Base-by-base conservation (phyloP, 2,888 invertebrate species). In the Euclidia mi region DNA sequence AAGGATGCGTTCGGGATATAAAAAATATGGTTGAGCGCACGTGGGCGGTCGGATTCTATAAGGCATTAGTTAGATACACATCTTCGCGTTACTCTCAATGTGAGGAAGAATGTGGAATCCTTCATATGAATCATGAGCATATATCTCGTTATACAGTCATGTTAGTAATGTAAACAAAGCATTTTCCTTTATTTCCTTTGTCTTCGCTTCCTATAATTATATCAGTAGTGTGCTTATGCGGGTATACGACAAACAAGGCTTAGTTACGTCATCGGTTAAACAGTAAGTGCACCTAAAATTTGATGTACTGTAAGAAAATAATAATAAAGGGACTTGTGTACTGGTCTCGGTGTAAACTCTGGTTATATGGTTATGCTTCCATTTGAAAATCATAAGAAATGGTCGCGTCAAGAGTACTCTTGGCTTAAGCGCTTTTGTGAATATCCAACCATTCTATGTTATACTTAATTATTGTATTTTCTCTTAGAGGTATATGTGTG, bases 11-110 rank as follows among this genome's bases (percentile, higher is more conserved):
- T 74, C 69, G 73, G 80, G 83, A 81, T 84, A 84, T 86, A 90
- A 91, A 92, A 92, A 91, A 89, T 85, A 88, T 82, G 89, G 85
- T 84, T 81, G 84, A 84, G 78, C 82, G 84, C 84, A 84, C 83
- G 90, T 89, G 90, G 91, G 92, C 87, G 90, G 87, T 80, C 82
- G 78, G 78, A 77, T 83, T 82, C 78, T 81, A 81, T 79, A 71
- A 72, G 70, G 70, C 69, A 75, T 76, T 76, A 76, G 71, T 78
- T 78, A 73, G 78, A 81, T 81, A 81, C 71, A 76, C 74, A 81
- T 83, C 80, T 81, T 79, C 75, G 78, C 78, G 82, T 73, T 78
- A 72, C 69, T 65, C 52, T 76, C 71, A 47, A 60, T 38, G 57
- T 37, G 46, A 59, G 61, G 50, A 65, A 64, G 65, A 67, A 65